Percentiles rank a stretch among this genome's conserved stretches.
Conservation (phyloP, 1,140 invertebrate species). For the Eubasilissa regina region DNA sequence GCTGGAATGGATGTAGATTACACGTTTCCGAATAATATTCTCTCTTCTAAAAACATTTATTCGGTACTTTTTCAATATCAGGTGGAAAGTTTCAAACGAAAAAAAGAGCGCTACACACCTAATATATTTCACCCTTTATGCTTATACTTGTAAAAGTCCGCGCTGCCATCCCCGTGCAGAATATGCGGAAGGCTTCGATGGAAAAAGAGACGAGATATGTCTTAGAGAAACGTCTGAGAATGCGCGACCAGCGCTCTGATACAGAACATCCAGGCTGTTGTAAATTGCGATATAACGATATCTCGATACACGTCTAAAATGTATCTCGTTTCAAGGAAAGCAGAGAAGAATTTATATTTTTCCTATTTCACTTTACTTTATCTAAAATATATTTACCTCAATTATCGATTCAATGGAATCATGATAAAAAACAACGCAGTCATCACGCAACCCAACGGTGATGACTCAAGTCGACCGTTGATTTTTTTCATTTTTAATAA, state of each 20-base stretch:
- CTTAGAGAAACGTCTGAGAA: neutral
- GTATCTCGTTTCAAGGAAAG: conserved; percentile 1
- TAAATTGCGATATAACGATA: conserved; percentile 2
- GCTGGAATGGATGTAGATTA: no score
- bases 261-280: neutral
- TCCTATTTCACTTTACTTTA: no score
- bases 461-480: no score
- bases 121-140: conserved; percentile 24
- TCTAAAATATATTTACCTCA: no score
- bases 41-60: conserved; percentile 12
- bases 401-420: no score
- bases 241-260: neutral
- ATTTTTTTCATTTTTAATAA: no score
- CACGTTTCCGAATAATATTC: neutral
- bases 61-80: conserved; percentile 22
- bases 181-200: conserved; percentile 3
- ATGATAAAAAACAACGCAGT: no score
- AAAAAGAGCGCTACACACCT: neutral
- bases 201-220: conserved; percentile 3
- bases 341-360: neutral
- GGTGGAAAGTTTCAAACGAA: neutral
- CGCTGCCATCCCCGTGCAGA: neutral
- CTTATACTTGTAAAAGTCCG: neutral
- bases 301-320: neutral
- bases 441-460: no score